Evolutionary conservation across 2,888 invertebrate genomes (phyloP).

Genomic region (Podotricha telesiphe): DNA sequence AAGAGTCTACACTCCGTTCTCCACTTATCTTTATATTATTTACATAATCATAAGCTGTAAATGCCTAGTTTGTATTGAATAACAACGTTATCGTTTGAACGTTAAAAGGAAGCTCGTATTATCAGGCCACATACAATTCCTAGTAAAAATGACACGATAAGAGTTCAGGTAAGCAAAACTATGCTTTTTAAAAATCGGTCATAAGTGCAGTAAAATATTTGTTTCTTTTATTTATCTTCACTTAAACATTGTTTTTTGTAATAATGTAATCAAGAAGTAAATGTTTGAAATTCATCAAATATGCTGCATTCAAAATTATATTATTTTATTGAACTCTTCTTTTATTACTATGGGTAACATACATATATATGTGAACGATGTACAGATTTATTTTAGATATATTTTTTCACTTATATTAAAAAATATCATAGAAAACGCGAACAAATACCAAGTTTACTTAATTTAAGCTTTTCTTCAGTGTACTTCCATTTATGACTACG

Average conservation of each 20-base stretch:
- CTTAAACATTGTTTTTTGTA: background rate
- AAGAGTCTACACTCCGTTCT: too few species aligned
- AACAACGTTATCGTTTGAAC: conserved; percentile 9
- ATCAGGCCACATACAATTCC: conserved; percentile 10
- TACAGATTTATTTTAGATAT: too few species aligned
- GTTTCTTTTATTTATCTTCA: conserved; percentile 1
- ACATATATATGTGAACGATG: too few species aligned
- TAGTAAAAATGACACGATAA: conserved; percentile 29
- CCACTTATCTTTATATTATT: background rate
- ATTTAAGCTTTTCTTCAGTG: background rate
- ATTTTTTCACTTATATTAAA: too few species aligned
- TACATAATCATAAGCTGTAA: background rate
- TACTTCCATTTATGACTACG: too few species aligned
- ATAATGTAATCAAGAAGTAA: background rate
- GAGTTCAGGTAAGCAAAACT: conserved; percentile 25
- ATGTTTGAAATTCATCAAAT: too few species aligned
- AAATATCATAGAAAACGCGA: background rate
- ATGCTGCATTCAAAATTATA: too few species aligned
- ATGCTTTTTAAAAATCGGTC: conserved; percentile 12
- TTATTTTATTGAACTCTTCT: too few species aligned
- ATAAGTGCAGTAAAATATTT: conserved; percentile 21
- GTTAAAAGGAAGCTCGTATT: conserved; percentile 19
- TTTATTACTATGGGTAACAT: too few species aligned
- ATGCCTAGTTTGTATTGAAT: background rate
- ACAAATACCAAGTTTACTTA: background rate